A percentile compares a stretch with the other conserved stretches of the same genome.
These are phyloP conservation scores for Pollenia labialis DNA, from an alignment of 2,888 invertebrate species.

Conservation along the genomic window DNA sequence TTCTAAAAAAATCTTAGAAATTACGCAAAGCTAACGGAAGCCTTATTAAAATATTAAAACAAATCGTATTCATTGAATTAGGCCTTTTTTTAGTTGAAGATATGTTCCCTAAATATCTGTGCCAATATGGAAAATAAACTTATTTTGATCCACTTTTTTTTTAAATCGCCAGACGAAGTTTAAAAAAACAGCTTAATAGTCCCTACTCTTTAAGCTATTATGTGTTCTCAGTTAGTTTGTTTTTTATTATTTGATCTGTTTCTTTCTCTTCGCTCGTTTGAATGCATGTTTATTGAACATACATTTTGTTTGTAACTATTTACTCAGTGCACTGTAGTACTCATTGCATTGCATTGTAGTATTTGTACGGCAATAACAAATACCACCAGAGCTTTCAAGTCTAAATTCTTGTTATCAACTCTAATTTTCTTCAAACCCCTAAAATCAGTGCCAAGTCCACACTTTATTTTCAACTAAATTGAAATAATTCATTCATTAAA, in stretches of 20 bases:
- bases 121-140: too few relatives aligned
- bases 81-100: too few relatives aligned
- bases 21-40: too few relatives aligned
- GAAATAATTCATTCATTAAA: slow-evolving; percentile 1
- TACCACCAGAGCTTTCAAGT: slow-evolving; percentile 6
- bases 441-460: too few relatives aligned
- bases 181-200: slow-evolving; percentile 6
- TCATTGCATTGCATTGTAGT: not conserved
- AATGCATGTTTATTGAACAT: slow-evolving; percentile 43
- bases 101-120: too few relatives aligned
- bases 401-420: not conserved
- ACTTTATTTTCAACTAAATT: too few relatives aligned
- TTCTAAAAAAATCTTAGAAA: too few relatives aligned
- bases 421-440: too few relatives aligned
- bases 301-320: slow-evolving; percentile 6
- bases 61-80: too few relatives aligned
- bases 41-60: too few relatives aligned
- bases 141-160: too few relatives aligned
- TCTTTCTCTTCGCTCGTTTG: slow-evolving; percentile 2
- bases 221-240: not conserved
- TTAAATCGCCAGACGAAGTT: not conserved
- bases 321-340: slow-evolving; percentile 7
- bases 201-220: not conserved
- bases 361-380: slow-evolving; percentile 5
- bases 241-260: not conserved